Base-by-base conservation (phyloP, 2,113 vertebrate species). In the Chaetura pelagica region DNA sequence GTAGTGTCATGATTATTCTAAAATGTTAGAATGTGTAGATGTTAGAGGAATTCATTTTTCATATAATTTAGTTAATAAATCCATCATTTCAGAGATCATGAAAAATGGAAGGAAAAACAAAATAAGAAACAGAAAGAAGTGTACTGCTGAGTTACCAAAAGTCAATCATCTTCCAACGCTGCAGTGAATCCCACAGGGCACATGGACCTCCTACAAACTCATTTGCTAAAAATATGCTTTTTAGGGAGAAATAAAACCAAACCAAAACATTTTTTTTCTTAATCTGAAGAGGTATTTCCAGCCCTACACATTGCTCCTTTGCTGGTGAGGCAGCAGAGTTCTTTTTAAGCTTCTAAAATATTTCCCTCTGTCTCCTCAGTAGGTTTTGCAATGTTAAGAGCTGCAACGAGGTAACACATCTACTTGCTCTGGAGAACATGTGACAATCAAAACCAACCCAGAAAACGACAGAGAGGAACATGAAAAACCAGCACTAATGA, bases 401-500 rank as follows among this genome's bases (percentile, higher is more conserved):
- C 27, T 85, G 73, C 55, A 66, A 46, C 71, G 58, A 86, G 12
- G 23, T 44, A 77, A 51, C 29, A 23, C 27, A 92, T 6, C 24
- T 51, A 26, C 64, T 71, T 40, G 30, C 32, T 75, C 26, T 16
- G 61, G 29, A 92, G 49, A 83, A 49, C 17, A 11, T 7, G 24
- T 66, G 58, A 67, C 92, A 92, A 90, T 87, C 42, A 75, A 92
- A 93, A 76, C 14, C 44, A 78, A 24, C n/a, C 38, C 58, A 81
- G 38, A 30, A 89, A 79, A 89, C 1, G 8, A 34, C 46, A 42
- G 75, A 89, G 44, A 85, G 12, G 42, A 83, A 38, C 51, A 54
- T 34, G 35, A 89, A 89, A 82, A 94, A 96, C 94, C 46, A 78
- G 34, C 34, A 73, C 55, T 86, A 84, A 84, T 80, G 22, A 77